Percentiles rank a stretch among this genome's conserved stretches.
Evolutionary conservation across 2,797 vertebrate species (phyloP).

Genomic region (Sardinella longiceps): DNA sequence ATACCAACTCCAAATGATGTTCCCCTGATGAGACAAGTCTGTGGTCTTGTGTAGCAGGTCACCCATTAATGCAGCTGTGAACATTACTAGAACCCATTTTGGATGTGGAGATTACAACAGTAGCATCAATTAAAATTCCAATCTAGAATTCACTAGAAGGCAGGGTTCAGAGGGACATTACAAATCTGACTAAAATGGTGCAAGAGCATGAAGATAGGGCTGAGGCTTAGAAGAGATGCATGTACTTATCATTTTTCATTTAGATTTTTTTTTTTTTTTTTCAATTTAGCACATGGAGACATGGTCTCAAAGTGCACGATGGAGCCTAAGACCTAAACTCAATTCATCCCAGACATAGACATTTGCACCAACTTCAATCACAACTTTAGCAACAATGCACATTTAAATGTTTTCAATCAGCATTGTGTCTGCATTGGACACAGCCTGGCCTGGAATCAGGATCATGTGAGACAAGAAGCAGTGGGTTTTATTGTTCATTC

Average conservation of each 20-base stretch:
- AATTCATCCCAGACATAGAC: too few relatives aligned
- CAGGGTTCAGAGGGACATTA: background rate
- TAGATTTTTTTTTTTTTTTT: too few relatives aligned
- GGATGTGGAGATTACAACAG: background rate
- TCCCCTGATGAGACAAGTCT: background rate
- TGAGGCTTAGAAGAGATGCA: background rate
- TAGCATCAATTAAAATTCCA: background rate
- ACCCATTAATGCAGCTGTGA: background rate
- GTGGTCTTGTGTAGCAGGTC: background rate
- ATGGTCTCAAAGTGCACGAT: too few relatives aligned
- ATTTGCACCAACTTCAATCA: too few relatives aligned
- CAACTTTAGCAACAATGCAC: too few relatives aligned
- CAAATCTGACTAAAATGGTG: background rate
- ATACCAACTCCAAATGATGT: too few relatives aligned
- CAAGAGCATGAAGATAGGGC: background rate
- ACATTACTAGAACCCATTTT: background rate
- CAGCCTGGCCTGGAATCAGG: background rate
- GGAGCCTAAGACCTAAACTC: too few relatives aligned
- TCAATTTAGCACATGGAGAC: too few relatives aligned
- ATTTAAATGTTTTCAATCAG: too few relatives aligned
- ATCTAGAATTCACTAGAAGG: background rate
- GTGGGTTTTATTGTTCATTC: background rate
- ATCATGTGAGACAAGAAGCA: background rate
- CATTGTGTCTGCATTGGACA: too few relatives aligned
- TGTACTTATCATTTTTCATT: background rate